These are phyloP conservation scores for Aplodontia rufa DNA, from an alignment of 2,113 vertebrate species.

Conservation along the genomic window DNA sequence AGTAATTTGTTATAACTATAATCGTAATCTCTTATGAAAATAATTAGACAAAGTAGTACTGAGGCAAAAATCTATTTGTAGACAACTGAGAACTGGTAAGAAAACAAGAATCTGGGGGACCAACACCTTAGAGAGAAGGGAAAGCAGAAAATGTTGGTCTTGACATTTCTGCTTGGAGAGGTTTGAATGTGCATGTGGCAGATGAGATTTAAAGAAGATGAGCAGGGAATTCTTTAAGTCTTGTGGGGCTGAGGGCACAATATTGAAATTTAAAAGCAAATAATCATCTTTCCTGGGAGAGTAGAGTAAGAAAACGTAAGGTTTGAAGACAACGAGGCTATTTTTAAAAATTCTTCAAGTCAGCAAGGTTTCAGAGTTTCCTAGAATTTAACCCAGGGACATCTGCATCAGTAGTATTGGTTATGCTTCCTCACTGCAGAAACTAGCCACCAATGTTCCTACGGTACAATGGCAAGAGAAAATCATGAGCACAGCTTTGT, in stretches of 20 bases:
- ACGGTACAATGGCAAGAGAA: neutral
- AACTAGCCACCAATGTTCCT: neutral
- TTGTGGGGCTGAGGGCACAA: neutral
- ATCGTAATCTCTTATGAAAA: neutral
- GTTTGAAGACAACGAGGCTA: neutral
- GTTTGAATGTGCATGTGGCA: neutral
- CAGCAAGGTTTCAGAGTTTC: neutral
- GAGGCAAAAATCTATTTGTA: neutral
- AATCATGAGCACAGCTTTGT: neutral
- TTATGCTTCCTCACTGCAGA: neutral
- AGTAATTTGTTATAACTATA: neutral
- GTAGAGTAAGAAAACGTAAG: neutral
- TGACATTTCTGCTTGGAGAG: neutral
- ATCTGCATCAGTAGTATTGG: neutral
- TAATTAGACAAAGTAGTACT: neutral
- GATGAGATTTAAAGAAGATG: neutral
- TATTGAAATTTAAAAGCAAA: neutral
- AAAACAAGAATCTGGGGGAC: neutral
- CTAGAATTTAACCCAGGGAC: neutral
- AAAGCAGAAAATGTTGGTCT: neutral
- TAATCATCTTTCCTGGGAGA: neutral
- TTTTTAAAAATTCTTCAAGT: neutral
- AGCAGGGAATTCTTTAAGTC: neutral
- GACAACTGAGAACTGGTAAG: neutral
- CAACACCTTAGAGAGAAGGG: neutral